Evolutionary conservation across 2,113 vertebrate genomes (phyloP).

Genomic region (Atrichornis clamosus): DNA sequence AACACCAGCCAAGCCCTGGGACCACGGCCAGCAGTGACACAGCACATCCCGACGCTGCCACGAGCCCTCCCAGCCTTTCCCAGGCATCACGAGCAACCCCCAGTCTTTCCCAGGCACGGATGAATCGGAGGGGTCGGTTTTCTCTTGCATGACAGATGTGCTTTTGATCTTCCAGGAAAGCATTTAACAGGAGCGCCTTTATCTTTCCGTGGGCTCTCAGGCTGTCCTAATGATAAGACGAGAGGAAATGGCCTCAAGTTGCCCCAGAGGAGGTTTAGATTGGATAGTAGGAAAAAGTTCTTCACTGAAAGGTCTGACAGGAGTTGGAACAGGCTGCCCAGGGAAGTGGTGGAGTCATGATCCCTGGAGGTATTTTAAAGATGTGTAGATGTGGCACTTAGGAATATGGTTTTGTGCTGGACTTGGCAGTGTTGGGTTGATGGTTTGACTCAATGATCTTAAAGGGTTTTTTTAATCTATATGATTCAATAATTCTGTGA

Average conservation of each 20-base stretch:
- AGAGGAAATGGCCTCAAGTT: not conserved
- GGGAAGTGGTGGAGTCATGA: not conserved
- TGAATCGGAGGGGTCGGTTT: not conserved
- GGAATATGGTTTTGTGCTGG: not conserved
- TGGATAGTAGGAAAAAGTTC: not conserved
- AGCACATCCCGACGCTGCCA: not conserved
- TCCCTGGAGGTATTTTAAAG: not conserved
- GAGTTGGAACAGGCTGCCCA: not conserved
- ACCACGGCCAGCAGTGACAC: not conserved
- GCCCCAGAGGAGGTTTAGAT: not conserved
- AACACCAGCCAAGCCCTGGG: not conserved
- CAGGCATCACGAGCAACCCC: not conserved
- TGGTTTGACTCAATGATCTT: not conserved
- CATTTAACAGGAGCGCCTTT: not conserved
- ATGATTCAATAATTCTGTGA: not conserved
- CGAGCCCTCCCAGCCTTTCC: not conserved
- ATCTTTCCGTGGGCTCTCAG: not conserved
- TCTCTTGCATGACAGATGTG: not conserved
- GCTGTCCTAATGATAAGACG: not conserved
- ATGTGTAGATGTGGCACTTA: not conserved
- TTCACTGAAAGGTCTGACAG: not conserved
- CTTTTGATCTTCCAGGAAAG: not conserved
- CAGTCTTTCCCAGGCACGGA: not conserved
- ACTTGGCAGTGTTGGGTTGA: not conserved
- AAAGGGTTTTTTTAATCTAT: not conserved